These are phyloP conservation scores for Eupithecia dodoneata DNA, from an alignment of 2,888 invertebrate species.

Conservation along the genomic window DNA sequence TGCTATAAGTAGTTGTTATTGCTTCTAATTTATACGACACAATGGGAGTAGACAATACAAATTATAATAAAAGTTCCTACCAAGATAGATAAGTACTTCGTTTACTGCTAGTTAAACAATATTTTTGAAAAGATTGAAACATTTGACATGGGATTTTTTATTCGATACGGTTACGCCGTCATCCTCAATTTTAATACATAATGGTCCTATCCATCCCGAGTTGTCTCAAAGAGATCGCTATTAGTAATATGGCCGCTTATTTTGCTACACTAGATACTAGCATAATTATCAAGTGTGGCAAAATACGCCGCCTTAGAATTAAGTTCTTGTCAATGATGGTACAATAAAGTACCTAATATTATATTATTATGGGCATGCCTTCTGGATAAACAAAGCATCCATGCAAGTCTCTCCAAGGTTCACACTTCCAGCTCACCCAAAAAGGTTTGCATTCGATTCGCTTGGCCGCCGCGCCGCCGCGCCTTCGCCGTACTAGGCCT, in stretches of 20 bases:
- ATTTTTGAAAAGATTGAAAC: neutral
- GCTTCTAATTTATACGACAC: neutral
- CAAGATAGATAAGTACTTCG: neutral
- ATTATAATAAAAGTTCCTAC: neutral
- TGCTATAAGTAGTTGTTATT: neutral
- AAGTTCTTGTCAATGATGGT: too few species aligned
- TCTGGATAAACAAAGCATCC: constrained; percentile 44
- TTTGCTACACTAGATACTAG: too few species aligned
- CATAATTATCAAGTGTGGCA: too few species aligned
- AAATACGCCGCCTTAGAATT: too few species aligned
- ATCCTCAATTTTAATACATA: too few species aligned
- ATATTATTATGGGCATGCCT: constrained; percentile 42
- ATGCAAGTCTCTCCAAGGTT: constrained; percentile 38
- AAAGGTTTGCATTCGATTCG: constrained; percentile 66
- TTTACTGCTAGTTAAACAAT: neutral
- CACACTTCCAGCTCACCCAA: constrained; percentile 59
- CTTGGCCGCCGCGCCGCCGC: constrained; percentile 52
- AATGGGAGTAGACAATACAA: neutral
- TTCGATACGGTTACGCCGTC: too few species aligned
- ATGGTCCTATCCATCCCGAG: too few species aligned
- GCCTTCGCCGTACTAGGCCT: constrained; percentile 66
- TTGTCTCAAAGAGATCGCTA: too few species aligned
- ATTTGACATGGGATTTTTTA: neutral
- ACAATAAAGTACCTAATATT: too few species aligned
- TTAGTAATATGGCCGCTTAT: too few species aligned